Evolutionary conservation across 2,888 invertebrate species (phyloP), one percentile per base, ranked within the genome.

Genomic region (Andrena dorsata): DNA sequence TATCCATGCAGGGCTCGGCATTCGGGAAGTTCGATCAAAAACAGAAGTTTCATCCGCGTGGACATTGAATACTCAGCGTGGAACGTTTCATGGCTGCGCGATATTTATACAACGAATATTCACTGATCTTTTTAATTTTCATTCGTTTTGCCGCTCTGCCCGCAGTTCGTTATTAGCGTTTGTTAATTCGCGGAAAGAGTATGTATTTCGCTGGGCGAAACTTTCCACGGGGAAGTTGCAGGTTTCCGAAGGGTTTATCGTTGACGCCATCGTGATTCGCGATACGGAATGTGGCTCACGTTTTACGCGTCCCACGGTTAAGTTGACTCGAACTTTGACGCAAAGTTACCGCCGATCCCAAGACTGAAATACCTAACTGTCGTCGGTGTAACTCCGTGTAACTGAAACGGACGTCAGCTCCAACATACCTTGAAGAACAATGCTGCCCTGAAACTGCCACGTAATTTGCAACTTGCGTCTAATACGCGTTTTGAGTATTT

Each of bases 391-490:
- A 69, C 81, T 69, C 71, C 26, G 49, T 83, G 82, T 76, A 83
- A 83, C 83, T 78, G 74, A 82, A 83, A 83, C 77, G 82, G 82
- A 82, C 82, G 82, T 82, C 82, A 56, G 77, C 30, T 53, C 51
- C 65, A 20, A 60, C 73, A 61, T 75, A 68, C 83, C 83, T 64
- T 66, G 56, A 56, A 71, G 66, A 82, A 83, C 82, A 82, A 83
- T 82, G 82, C 66, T 51, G 82, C 69, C 26, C 66, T 68, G 71
- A 71, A 77, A 83, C 82, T 83, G 82, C 77, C 82, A 76, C 35
- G 82, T 82, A 83, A 83, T 83, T 83, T 77, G 73, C 82, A 83
- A 76, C 82, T 82, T 74, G 65, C 70, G 70, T 73, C 73, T 82
- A 70, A 82, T 83, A 82, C 77, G 73, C 70, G 77, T 83, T 83